Conservation (phyloP, 1,140 invertebrate genomes). For the Formica exsecta region DNA sequence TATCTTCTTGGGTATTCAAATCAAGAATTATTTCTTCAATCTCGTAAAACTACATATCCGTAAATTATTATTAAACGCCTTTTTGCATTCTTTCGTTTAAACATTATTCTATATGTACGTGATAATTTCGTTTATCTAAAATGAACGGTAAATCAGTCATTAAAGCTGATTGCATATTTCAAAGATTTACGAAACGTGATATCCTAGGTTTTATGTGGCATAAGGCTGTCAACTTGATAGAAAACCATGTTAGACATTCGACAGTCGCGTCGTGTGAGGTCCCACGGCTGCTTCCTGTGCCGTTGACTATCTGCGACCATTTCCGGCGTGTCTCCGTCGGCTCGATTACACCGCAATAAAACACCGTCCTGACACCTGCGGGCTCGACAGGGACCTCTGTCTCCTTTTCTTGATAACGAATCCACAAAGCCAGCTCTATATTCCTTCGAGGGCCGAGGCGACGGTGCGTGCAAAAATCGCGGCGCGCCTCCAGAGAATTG, state of each 20-base stretch:
- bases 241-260: constrained; percentile 55
- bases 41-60: not conserved
- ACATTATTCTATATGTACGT: not conserved
- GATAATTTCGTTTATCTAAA: too few relatives aligned
- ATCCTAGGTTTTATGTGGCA: constrained; percentile 3
- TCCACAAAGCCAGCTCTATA: constrained; percentile 75
- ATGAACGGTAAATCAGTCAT: not conserved
- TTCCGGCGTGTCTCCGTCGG: constrained; percentile 81
- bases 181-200: not conserved
- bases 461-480: constrained; percentile 37
- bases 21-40: not conserved
- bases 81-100: not conserved
- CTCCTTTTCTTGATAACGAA: constrained; percentile 76
- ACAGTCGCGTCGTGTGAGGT: constrained; percentile 74
- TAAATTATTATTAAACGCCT: not conserved
- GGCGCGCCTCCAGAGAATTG: constrained; percentile 17
- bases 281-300: constrained; percentile 75
- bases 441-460: constrained; percentile 29
- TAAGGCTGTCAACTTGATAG: constrained; percentile 33
- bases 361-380: constrained; percentile 82
- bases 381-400: constrained; percentile 72
- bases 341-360: constrained; percentile 84
- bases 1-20: not conserved
- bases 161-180: not conserved
- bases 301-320: constrained; percentile 78